phyloP scores from a whole-genome alignment of 2,113 vertebrate species.

The Catagonus wagneri region DNA sequence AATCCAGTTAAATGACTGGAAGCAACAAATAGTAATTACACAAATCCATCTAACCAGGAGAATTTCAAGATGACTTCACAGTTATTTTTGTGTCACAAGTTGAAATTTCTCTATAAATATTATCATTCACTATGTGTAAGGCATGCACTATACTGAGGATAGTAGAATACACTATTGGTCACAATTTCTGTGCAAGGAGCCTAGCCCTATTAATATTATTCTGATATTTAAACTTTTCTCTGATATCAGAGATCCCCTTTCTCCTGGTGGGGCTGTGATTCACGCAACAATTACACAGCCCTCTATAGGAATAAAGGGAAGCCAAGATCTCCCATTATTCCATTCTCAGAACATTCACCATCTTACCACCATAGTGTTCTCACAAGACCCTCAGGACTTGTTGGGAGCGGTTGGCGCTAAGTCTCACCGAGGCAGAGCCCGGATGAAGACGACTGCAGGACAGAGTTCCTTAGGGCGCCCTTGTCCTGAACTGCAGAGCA shows the following conservation, averaged over 20 bases:
- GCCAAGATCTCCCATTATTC: not conserved
- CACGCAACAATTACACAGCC: not conserved
- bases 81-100: not conserved
- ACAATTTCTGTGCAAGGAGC: not conserved
- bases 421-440: too few species aligned
- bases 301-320: not conserved
- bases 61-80: not conserved
- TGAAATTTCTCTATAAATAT: not conserved
- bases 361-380: not conserved
- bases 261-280: not conserved
- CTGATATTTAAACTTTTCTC: not conserved
- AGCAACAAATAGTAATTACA: not conserved
- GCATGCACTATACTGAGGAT: not conserved
- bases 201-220: not conserved
- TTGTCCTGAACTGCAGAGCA: too few species aligned
- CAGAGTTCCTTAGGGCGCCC: too few species aligned
- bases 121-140: not conserved
- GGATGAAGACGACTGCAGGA: too few species aligned
- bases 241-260: not conserved
- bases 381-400: not conserved
- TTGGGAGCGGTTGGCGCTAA: too few species aligned
- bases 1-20: not conserved
- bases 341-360: not conserved
- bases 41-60: not conserved
- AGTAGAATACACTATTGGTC: not conserved